Evolutionary conservation across 2,888 invertebrate genomes (phyloP).

Genomic region (Ectemnius lituratus): DNA sequence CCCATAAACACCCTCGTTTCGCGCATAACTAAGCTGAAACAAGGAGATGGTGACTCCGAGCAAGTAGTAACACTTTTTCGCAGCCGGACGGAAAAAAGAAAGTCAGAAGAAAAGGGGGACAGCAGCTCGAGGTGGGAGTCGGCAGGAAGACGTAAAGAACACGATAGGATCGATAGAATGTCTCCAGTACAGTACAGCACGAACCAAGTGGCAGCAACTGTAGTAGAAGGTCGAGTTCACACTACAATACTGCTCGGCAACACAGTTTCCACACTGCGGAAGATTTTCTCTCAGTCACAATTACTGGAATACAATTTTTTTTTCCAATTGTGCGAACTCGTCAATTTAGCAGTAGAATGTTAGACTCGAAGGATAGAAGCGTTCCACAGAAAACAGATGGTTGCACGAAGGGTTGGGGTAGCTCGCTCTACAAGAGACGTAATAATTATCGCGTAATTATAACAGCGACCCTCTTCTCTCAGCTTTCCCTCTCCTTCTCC

Average conservation of each 20-base stretch:
- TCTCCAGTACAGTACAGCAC: constrained; percentile 59
- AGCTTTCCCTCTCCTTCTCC: neutral
- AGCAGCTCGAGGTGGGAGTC: constrained; percentile 19
- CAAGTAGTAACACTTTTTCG: constrained; percentile 24
- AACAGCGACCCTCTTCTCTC: constrained; percentile 16
- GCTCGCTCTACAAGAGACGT: constrained; percentile 29
- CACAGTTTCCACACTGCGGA: constrained; percentile 19
- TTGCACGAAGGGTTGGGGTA: neutral
- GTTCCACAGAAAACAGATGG: neutral
- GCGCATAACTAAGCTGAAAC: constrained; percentile 38
- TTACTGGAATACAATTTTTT: too few relatives aligned
- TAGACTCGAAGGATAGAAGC: too few relatives aligned
- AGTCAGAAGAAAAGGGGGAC: neutral
- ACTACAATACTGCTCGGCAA: too few relatives aligned
- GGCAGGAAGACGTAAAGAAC: constrained; percentile 44
- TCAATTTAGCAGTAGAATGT: too few relatives aligned
- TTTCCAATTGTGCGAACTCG: too few relatives aligned
- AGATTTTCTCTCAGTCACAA: constrained; percentile 31
- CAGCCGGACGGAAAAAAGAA: constrained; percentile 19
- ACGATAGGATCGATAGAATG: constrained; percentile 59
- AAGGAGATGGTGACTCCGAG: constrained; percentile 24
- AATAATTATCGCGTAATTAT: constrained; percentile 58
- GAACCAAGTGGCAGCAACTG: constrained; percentile 42
- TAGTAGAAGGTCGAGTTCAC: constrained; percentile 39
- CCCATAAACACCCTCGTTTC: constrained; percentile 21